Base-by-base conservation (phyloP, 2,113 vertebrate species). In the Tretioscincus oriximinensis region DNA sequence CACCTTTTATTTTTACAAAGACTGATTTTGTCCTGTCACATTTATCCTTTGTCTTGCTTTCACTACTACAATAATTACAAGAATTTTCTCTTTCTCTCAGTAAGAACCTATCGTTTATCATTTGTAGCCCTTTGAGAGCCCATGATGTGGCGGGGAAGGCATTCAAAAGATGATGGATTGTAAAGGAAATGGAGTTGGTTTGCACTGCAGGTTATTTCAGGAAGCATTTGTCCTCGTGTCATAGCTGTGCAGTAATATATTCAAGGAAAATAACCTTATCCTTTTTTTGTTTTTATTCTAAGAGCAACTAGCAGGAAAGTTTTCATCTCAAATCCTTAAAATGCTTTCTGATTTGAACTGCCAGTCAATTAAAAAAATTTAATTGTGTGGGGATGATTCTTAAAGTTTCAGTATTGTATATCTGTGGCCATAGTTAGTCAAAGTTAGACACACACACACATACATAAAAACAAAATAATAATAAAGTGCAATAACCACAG, bases 211-310 rank as follows among this genome's bases (percentile, higher is more conserved):
- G 0, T 79, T 81, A 58, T 76, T 86, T 61, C 58, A 76, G 77
- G 58, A 79, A 63, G 83, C 85, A 85, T 85, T 83, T 90, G 84
- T 68, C 85, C 0, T 75, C 60, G 49, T 73, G n/a, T 61, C 29
- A 85, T 80, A 89, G 80, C 31, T 86, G 71, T 79, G 65, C 82
- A 54, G 26, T 75, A 72, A 70, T 71, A 54, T 49, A 73, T 81
- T 90, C 75, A 70, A 69, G 35, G 64, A 72, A 74, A 26, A 58
- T 24, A 18, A 22, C 68, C 5, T 26, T 78, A 80, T 81, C 66
- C 54, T 18, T 58, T 58, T 58, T 58, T 2, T n/a, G n/a, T n/a
- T n/a, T 58, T 58, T 81, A 28, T 80, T 81, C 64, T 84, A 67
- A 45, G 65, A 61, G 31, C 41, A 79, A 76, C 84, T 84, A 67